A percentile compares a stretch with the other conserved stretches of the same genome.
phyloP scores from a whole-genome alignment of 2,797 vertebrate species.

The Taenioides sp. region DNA sequence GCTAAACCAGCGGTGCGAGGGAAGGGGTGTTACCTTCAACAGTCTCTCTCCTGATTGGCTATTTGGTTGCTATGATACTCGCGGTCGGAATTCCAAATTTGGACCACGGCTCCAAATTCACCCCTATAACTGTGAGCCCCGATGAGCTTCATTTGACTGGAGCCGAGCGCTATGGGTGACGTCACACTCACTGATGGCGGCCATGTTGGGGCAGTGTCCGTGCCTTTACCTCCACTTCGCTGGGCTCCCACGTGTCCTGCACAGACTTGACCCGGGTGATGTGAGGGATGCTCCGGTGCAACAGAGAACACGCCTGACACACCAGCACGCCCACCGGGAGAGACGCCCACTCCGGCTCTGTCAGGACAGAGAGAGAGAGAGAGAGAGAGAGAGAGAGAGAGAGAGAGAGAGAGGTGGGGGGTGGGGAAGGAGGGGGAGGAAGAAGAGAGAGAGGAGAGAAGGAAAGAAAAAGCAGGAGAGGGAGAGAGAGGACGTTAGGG shows the following conservation, averaged over 20 bases:
- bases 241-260: conserved; percentile 88
- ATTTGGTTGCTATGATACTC: too few relatives aligned
- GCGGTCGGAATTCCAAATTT: too few relatives aligned
- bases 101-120: too few relatives aligned
- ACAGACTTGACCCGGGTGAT: conserved; percentile 92
- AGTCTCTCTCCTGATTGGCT: too few relatives aligned
- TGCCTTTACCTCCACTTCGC: conserved; percentile 86
- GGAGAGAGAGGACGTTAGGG: neutral
- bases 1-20: too few relatives aligned
- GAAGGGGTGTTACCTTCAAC: too few relatives aligned
- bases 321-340: conserved; percentile 91
- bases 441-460: neutral
- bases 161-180: too few relatives aligned
- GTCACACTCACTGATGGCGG: too few relatives aligned
- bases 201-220: neutral
- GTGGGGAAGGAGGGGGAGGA: neutral
- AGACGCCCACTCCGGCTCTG: conserved; percentile 96
- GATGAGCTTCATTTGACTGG: too few relatives aligned
- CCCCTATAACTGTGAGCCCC: too few relatives aligned
- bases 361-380: conserved; percentile 1
- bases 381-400: neutral
- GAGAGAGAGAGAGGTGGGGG: too few relatives aligned
- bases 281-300: conserved; percentile 90
- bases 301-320: conserved; percentile 92
- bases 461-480: neutral